A percentile compares a stretch with the other conserved stretches of the same genome.
Conservation (phyloP, 2,888 invertebrate species). For the Anaspis maculata region DNA sequence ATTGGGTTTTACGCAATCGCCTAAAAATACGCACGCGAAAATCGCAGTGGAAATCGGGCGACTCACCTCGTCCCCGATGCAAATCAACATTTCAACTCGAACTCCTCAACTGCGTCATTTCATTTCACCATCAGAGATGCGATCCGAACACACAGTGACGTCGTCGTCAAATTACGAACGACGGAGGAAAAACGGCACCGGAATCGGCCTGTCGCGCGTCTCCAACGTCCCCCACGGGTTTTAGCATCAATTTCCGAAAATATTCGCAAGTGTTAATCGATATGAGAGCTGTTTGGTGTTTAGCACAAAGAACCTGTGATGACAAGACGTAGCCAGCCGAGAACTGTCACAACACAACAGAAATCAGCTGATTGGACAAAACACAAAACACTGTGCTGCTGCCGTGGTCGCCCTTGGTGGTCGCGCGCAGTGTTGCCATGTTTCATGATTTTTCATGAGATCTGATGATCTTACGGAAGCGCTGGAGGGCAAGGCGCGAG, state of each 20-base stretch:
- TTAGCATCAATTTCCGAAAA: neutral
- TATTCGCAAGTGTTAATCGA: constrained; percentile 14
- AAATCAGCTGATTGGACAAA: constrained; percentile 34
- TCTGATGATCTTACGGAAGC: too few species aligned
- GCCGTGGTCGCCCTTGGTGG: too few species aligned
- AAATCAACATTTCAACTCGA: constrained; percentile 30
- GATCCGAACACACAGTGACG: too few species aligned
- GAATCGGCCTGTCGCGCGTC: too few species aligned
- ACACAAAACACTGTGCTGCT: constrained; percentile 3
- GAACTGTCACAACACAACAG: constrained; percentile 27
- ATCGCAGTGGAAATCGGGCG: constrained; percentile 2
- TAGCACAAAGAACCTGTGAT: constrained; percentile 22
- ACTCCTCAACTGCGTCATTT: constrained; percentile 60
- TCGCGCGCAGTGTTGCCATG: neutral
- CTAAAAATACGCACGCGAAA: constrained; percentile 3
- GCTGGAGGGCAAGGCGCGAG: too few species aligned
- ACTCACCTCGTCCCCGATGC: constrained; percentile 19
- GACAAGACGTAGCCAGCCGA: neutral
- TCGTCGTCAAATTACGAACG: too few species aligned
- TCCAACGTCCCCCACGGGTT: too few species aligned
- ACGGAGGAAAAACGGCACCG: too few species aligned
- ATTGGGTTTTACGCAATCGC: constrained; percentile 5
- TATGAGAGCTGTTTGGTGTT: too few species aligned
- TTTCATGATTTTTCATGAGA: too few species aligned
- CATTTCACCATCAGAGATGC: constrained; percentile 45